Percentiles rank a stretch among this genome's conserved stretches.
Conservation (phyloP, 1,140 invertebrate genomes). For the Drosophila tsacasi region DNA sequence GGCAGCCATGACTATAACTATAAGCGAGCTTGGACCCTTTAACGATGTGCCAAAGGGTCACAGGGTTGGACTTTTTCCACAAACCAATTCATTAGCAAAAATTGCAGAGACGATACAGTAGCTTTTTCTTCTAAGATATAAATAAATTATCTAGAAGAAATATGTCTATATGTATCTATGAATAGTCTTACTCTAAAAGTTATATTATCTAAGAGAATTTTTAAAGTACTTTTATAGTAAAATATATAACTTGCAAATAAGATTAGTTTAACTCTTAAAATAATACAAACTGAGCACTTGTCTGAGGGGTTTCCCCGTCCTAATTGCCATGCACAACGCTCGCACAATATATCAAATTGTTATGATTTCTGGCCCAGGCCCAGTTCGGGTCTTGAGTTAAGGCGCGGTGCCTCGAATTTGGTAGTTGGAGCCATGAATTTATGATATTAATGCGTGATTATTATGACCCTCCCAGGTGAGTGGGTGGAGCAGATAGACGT, state of each 20-base stretch:
- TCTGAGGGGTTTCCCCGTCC: background rate
- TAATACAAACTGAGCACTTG: background rate
- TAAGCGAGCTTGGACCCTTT: slow-evolving; percentile 24
- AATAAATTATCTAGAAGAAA: no score
- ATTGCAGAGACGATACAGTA: background rate
- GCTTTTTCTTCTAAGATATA: background rate
- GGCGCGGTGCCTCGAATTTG: slow-evolving; percentile 63
- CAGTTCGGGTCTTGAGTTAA: slow-evolving; percentile 45
- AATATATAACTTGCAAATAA: no score
- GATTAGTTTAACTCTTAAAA: background rate
- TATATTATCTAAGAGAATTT: background rate
- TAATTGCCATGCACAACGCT: slow-evolving; percentile 46
- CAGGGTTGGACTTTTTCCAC: background rate
- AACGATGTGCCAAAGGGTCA: slow-evolving; percentile 47
- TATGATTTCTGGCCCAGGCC: slow-evolving; percentile 58
- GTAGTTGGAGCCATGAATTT: slow-evolving; percentile 67
- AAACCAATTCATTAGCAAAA: slow-evolving; percentile 40
- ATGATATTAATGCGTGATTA: slow-evolving; percentile 78
- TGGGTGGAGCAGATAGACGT: slow-evolving; percentile 49
- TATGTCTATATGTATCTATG: background rate
- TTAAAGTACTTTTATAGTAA: background rate
- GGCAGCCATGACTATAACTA: slow-evolving; percentile 3
- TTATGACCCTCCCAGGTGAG: slow-evolving; percentile 47
- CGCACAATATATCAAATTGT: slow-evolving; percentile 67
- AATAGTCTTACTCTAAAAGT: no score